phyloP scores from a whole-genome alignment of 2,113 vertebrate genomes.

The Hepsetus odoe region DNA sequence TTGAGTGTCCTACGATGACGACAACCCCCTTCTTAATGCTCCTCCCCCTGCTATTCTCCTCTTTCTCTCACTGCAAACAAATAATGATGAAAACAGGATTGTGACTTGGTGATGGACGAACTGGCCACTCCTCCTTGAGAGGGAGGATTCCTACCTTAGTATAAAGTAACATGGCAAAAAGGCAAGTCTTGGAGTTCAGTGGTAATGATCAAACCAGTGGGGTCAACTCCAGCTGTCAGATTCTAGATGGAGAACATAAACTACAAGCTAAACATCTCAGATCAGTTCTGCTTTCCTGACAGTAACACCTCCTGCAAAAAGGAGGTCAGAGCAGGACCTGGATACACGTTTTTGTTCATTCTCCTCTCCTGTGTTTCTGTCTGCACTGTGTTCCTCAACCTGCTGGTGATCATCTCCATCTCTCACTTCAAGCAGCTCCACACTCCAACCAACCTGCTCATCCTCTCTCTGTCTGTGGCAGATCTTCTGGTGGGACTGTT shows the following conservation, averaged over 20 bases:
- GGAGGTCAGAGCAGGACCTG: too few relatives aligned
- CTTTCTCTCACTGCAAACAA: too few relatives aligned
- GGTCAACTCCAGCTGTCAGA: neutral
- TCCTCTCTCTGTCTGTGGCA: conserved; percentile 70
- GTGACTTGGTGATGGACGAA: too few relatives aligned
- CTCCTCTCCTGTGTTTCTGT: conserved; percentile 10
- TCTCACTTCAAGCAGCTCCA: conserved; percentile 75
- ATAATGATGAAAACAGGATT: too few relatives aligned
- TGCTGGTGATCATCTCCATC: conserved; percentile 56
- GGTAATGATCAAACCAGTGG: neutral
- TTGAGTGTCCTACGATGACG: too few relatives aligned
- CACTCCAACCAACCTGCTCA: conserved; percentile 69
- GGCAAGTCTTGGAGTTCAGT: neutral
- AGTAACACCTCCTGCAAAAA: too few relatives aligned
- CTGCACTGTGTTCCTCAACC: conserved; percentile 45
- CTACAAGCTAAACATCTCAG: neutral
- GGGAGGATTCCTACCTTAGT: too few relatives aligned
- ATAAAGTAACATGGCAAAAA: neutral
- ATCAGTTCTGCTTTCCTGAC: conserved; percentile 32
- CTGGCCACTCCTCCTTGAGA: too few relatives aligned
- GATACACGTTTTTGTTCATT: neutral
- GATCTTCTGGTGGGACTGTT: conserved; percentile 70
- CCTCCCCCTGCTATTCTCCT: too few relatives aligned
- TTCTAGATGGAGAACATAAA: neutral
- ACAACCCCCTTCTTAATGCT: too few relatives aligned